These are phyloP conservation scores for Isichthys henryi DNA, from an alignment of 2,113 vertebrate genomes.

Conservation along the genomic window DNA sequence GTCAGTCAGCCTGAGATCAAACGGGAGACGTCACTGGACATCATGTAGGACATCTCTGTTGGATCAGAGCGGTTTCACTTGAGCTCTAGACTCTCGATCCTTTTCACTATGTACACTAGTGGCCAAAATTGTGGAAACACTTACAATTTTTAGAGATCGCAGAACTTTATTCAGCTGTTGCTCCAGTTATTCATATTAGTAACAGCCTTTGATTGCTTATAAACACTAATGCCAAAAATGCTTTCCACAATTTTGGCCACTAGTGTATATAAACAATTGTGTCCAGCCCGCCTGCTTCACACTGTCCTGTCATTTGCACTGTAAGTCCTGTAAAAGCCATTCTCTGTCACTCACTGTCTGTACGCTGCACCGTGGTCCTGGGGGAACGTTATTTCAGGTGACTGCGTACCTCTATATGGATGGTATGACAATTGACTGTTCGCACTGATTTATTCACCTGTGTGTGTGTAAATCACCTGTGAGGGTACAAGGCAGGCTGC, in stretches of 20 bases:
- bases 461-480: background rate
- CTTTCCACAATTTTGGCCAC: background rate
- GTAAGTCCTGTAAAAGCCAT: background rate
- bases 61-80: background rate
- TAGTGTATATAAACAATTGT: background rate
- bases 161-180: background rate
- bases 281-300: background rate
- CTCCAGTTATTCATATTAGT: background rate
- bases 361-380: background rate
- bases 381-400: background rate
- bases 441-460: background rate
- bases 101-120: background rate
- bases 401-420: background rate
- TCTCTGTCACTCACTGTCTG: background rate
- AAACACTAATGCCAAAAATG: background rate
- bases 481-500: background rate
- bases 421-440: background rate
- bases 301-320: background rate
- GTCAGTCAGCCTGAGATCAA: background rate
- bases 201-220: background rate
- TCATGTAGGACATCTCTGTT: background rate
- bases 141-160: background rate
- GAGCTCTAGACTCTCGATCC: background rate
- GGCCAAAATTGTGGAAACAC: background rate
- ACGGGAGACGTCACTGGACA: background rate